Conservation (phyloP, 2,113 vertebrate species). For the Bucco capensis region DNA sequence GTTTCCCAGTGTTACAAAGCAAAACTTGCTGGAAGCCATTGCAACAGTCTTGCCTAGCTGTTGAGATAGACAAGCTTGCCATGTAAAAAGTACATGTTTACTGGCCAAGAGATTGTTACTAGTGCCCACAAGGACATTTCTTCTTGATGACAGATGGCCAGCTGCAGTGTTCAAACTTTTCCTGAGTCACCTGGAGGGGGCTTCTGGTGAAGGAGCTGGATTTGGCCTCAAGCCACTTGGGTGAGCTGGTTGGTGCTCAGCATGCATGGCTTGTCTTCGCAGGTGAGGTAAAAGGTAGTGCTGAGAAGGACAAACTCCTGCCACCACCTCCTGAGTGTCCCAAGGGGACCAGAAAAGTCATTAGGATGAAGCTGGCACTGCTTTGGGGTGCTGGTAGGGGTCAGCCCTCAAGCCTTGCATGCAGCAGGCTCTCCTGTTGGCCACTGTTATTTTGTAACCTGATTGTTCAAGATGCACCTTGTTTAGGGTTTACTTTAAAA, state of each 20-base stretch:
- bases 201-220: background rate
- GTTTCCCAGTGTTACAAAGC: background rate
- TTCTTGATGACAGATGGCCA: background rate
- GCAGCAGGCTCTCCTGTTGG: background rate
- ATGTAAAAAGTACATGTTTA: background rate
- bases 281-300: background rate
- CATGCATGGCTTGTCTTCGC: rapidly evolving
- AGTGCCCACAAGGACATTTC: background rate
- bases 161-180: background rate
- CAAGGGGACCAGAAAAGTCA: background rate
- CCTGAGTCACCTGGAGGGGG: background rate
- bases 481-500: background rate
- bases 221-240: background rate
- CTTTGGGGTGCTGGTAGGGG: background rate
- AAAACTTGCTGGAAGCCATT: background rate
- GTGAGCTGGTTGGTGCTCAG: background rate
- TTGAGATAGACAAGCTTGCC: background rate
- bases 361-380: background rate
- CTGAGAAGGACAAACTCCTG: background rate
- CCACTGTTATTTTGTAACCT: background rate
- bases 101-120: background rate
- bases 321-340: background rate
- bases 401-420: background rate
- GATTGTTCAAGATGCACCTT: background rate
- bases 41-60: background rate